Evolutionary conservation across 2,113 vertebrate genomes (phyloP), one percentile per base, ranked within the genome.

Genomic region (Onychostoma macrolepis): DNA sequence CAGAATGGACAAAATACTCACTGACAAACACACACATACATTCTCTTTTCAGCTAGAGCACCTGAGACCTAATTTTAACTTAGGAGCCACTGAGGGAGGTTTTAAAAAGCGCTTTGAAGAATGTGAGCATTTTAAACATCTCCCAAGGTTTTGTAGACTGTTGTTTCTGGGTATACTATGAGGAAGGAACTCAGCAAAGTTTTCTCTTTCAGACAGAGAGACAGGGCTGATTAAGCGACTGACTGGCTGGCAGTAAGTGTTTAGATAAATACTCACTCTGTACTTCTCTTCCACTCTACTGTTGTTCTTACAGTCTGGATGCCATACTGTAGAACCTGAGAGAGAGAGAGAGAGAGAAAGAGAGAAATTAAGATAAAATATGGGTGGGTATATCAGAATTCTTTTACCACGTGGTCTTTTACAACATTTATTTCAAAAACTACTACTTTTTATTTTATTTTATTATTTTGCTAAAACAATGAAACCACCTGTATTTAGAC

Each of bases 321-420:
- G 98, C 98, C 98, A 99, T 86, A 99, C 95, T 65, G 97, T 96
- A 28, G 97, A 98, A 89, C 98, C 98, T 99, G 92, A 61, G 26
- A 79, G 88, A 80, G 76, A 88, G 5, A 85, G 78, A 1, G 0
- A 13, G 19, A 76, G 6, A 6, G 24, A 83, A n/a, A n/a, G n/a
- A n/a, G n/a, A 43, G 58, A 45, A 80, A 72, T 72, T 38, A 24
- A 24, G 33, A 38, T 19, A 21, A 38, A 72, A 38, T 72, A 48
- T 63, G 36, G 53, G 53, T 56, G 17, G 33, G 28, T 61, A 30
- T 5, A 61, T 36, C 26, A 30, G 13, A 87, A 90, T 19, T 50
- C 4, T 30, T 10, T 77, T 50, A 48, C 11, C 2, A 76, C 65
- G 19, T 69, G 65, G 33, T 24, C 8, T 36, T 4, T 69, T 11